Percentiles rank a stretch among this genome's conserved stretches.
Evolutionary conservation across 23 tunicate genomes (phyloP).

Genomic region (Styela plicata): DNA sequence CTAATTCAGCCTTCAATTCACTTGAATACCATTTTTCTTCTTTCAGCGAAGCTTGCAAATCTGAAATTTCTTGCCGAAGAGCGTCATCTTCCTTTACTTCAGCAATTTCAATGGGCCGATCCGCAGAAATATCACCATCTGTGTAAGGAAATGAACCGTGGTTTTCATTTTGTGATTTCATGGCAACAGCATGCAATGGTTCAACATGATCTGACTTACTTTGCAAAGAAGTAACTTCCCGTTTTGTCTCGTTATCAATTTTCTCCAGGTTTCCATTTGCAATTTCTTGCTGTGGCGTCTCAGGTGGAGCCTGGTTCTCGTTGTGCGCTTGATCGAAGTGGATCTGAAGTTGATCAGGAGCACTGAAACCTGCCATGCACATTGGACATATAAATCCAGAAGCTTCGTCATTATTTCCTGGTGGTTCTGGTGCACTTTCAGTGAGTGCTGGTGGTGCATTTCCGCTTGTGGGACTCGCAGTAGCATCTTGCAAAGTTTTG

Average conservation of each 20-base stretch:
- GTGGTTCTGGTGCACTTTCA: background rate
- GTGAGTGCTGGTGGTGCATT: background rate
- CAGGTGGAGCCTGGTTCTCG: conserved; percentile 10
- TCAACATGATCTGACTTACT: conserved; percentile 10
- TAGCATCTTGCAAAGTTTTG: conserved; percentile 22
- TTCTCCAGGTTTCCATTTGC: background rate
- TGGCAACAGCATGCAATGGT: conserved; percentile 26
- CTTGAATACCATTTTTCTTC: conserved; percentile 89
- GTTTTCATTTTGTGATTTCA: background rate
- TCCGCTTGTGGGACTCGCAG: background rate
- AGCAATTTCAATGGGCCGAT: background rate
- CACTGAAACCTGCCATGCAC: conserved; percentile 60
- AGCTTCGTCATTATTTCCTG: conserved; percentile 11
- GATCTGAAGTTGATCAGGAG: conserved; percentile 52
- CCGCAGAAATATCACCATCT: background rate
- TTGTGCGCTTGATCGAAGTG: conserved; percentile 68
- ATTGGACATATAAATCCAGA: conserved; percentile 94
- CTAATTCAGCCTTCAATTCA: conserved; percentile 77
- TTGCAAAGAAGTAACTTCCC: background rate
- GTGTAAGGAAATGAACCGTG: background rate
- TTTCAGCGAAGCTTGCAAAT: conserved; percentile 49
- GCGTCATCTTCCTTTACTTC: background rate
- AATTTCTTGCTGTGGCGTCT: background rate
- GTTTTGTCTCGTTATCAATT: conserved; percentile 1
- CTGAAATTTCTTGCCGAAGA: conserved; percentile 40